Evolutionary conservation across 1,140 invertebrate genomes (phyloP), one percentile per base, ranked within the genome.

Genomic region (Dendroctonus valens): DNA sequence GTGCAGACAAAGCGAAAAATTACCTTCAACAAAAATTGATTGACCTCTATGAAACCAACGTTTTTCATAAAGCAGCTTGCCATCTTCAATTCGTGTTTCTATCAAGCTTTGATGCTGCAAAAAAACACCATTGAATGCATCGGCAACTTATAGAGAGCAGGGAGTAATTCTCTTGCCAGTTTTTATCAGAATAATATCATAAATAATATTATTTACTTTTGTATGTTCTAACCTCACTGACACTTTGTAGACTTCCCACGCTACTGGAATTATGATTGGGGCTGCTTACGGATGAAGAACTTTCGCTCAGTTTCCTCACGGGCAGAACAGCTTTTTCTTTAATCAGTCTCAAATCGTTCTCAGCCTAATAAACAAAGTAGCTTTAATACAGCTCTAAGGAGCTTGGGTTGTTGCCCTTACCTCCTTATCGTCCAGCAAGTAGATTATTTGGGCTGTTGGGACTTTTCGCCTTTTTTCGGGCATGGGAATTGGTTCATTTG

Each of bases 31-130:
- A 80, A 91, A 94, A 38, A 97, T 88, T 67, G 91, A 89, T 80
- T 97, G 94, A 3, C 95, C 95, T 65, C 94, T 85, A 77, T 96
- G 93, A 80, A 91, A 97, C 95, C 94, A 98, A 79, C 92, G 85
- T 72, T 93, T 88, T 80, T 98, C 94, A 82, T 94, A 97, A 72
- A 93, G 84, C 50, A 98, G 81, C 83, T 96, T 95, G 58, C 95
- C 94, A 83, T 97, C 94, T 81, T 97, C 94, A 72, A 97, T 94
- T 72, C 89, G 86, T 11, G 91, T 91, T 74, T 96, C 93, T 39
- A 85, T 82, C 38, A 84, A 77, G 59, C 37, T 68, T 58, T 62
- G 59, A 2, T 68, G 59, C 49, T 59, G 11, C 14, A 66, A 59
- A 40, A 39, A 58, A 46, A 38, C 5, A 5, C 40, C 8, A 42